Evolutionary conservation across 2,797 vertebrate genomes (phyloP), one percentile per base, ranked within the genome.

Genomic region (Myotis findleyi): DNA sequence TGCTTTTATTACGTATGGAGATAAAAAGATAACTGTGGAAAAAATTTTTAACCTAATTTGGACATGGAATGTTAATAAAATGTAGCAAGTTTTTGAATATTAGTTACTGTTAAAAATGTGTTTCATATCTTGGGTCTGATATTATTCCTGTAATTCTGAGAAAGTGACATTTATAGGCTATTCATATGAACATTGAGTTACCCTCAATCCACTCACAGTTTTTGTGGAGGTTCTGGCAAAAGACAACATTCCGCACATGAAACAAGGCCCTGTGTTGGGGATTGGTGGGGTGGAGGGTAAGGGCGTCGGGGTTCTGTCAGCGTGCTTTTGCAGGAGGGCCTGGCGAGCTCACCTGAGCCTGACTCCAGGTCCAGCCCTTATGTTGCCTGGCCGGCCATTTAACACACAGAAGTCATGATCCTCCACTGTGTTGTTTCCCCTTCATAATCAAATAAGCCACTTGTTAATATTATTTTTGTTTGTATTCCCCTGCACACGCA

Each of bases 11-110:
- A 36, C 7, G 44, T 9, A 13, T 38, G 11, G 41, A 81, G 49
- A 62, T 55, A 44, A 91, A 88, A 83, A 91, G 71, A 59, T 38
- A 68, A 75, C 64, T 75, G 36, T 53, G n/a, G 77, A 3, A 10
- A 68, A 88, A 93, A 92, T 33, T 16, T 83, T 44, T 51, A 30
- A 27, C 51, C 68, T 81, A 72, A 85, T 86, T 83, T 82, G 55
- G 64, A 76, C 27, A 41, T 1, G n/a, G 83, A 73, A 89, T 68
- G 12, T 66, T 79, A 72, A 41, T 89, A 86, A 3, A 86, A 23
- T 23, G 16, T 57, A 41, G 4, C 21, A 7, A 18, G n/a, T 33
- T 66, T 49, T 62, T 10, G 59, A 59, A 82, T 16, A 51, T 20
- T 36, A 59, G 27, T 12, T 51, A 47, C 44, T 51, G 17, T 75